Evolutionary conservation across 2,113 vertebrate genomes (phyloP).

Genomic region (Urocitellus parryii): DNA sequence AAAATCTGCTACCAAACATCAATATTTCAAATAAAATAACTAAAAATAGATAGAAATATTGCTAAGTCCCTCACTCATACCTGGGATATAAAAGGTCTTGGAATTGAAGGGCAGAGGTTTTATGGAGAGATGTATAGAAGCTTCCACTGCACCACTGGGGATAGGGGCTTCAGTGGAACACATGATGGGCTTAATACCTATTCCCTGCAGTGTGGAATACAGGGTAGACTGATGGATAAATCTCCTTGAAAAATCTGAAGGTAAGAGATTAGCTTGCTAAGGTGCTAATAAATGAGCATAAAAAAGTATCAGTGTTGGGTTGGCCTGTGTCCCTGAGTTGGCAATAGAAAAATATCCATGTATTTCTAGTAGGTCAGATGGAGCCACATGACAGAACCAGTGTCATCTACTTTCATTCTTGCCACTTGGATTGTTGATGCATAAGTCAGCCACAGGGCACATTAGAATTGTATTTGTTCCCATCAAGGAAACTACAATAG

Average conservation of each 20-base stretch:
- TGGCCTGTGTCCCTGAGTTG: background rate
- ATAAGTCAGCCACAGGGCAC: background rate
- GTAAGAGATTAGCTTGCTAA: background rate
- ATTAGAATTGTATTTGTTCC: background rate
- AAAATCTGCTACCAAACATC: background rate
- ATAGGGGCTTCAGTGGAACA: background rate
- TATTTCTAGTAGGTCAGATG: background rate
- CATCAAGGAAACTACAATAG: background rate
- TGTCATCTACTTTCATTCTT: background rate
- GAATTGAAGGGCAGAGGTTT: background rate
- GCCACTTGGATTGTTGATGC: background rate
- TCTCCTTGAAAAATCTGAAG: background rate
- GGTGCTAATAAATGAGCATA: background rate
- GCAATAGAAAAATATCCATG: background rate
- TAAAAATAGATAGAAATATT: background rate
- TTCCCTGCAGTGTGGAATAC: accelerated
- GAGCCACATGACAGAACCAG: background rate
- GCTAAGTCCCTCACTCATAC: background rate
- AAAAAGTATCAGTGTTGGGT: background rate
- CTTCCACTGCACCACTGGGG: background rate
- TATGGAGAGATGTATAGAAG: background rate
- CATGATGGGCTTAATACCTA: background rate
- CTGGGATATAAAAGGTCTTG: background rate
- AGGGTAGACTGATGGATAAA: background rate
- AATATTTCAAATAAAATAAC: background rate